These are phyloP conservation scores for Leptinotarsa juncta DNA, from an alignment of 2,888 invertebrate species.

Conservation along the genomic window DNA sequence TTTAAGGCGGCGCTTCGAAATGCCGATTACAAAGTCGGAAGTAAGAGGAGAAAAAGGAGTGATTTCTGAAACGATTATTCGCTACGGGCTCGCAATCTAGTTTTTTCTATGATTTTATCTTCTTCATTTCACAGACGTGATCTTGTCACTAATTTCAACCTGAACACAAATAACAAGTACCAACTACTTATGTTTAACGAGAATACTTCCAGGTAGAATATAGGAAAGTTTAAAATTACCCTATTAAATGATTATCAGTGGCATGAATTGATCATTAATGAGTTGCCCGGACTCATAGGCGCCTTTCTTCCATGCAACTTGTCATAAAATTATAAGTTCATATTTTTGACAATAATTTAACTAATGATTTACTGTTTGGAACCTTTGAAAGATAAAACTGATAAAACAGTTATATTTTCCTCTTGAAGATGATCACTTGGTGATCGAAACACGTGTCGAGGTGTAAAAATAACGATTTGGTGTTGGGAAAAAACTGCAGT, in stretches of 20 bases:
- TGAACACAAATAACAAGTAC: slow-evolving; percentile 1
- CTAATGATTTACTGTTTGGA: too few species aligned
- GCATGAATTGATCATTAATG: neutral
- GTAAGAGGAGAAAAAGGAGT: neutral
- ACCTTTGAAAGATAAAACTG: too few species aligned
- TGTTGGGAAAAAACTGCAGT: too few species aligned
- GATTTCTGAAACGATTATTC: slow-evolving; percentile 2
- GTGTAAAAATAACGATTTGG: too few species aligned
- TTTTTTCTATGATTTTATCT: neutral
- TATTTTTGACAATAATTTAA: too few species aligned
- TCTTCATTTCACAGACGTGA: neutral
- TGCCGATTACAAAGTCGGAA: slow-evolving; percentile 13
- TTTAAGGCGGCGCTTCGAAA: neutral
- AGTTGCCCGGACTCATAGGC: neutral
- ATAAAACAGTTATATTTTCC: too few species aligned
- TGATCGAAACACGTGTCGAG: too few species aligned
- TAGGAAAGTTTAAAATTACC: neutral
- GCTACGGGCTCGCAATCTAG: slow-evolving; percentile 3
- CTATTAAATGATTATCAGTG: neutral
- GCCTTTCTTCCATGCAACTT: neutral
- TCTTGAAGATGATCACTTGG: too few species aligned
- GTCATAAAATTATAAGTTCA: neutral
- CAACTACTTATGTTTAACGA: neutral
- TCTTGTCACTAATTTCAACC: neutral
- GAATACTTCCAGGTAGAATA: neutral